phyloP scores from a whole-genome alignment of 2,888 invertebrate species.

The Cryptocephalus moraei region DNA sequence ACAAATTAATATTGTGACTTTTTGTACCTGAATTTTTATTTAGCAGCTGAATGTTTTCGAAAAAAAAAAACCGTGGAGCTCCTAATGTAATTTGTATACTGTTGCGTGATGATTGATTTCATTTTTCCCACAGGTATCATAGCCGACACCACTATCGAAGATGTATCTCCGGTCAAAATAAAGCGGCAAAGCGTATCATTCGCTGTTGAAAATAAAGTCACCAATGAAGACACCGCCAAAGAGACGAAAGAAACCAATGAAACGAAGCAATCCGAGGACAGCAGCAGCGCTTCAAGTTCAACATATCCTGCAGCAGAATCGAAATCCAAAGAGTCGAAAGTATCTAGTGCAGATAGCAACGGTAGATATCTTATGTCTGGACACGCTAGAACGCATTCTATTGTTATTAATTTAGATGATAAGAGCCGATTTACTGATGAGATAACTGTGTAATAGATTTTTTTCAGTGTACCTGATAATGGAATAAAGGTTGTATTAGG shows the following conservation, averaged over 20 bases:
- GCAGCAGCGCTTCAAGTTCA: conserved; percentile 16
- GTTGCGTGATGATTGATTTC: not conserved
- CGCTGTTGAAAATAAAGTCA: conserved; percentile 31
- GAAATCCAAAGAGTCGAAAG: conserved; percentile 8
- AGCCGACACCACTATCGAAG: conserved; percentile 10
- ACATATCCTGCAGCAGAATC: conserved; percentile 19
- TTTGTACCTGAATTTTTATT: not conserved
- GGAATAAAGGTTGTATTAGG: conserved; percentile 15
- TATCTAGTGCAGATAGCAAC: conserved; percentile 24
- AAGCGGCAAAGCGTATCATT: conserved; percentile 40
- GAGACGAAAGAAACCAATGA: conserved; percentile 3
- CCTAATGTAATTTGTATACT: not conserved
- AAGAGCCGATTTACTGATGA: conserved; percentile 74
- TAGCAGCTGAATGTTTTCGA: too few relatives aligned
- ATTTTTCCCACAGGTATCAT: conserved; percentile 3
- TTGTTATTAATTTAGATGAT: conserved; percentile 70
- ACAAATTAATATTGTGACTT: not conserved
- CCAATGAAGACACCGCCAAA: conserved; percentile 8
- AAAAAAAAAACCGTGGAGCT: not conserved
- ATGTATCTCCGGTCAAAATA: conserved; percentile 22
- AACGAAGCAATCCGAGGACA: conserved; percentile 12
- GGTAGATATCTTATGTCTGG: conserved; percentile 45
- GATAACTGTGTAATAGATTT: conserved; percentile 54
- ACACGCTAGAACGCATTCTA: conserved; percentile 64
- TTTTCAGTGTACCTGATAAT: conserved; percentile 21